A percentile compares a stretch with the other conserved stretches of the same genome.
Evolutionary conservation across 2,113 vertebrate genomes (phyloP).

Genomic region (Ifrita kowaldi): DNA sequence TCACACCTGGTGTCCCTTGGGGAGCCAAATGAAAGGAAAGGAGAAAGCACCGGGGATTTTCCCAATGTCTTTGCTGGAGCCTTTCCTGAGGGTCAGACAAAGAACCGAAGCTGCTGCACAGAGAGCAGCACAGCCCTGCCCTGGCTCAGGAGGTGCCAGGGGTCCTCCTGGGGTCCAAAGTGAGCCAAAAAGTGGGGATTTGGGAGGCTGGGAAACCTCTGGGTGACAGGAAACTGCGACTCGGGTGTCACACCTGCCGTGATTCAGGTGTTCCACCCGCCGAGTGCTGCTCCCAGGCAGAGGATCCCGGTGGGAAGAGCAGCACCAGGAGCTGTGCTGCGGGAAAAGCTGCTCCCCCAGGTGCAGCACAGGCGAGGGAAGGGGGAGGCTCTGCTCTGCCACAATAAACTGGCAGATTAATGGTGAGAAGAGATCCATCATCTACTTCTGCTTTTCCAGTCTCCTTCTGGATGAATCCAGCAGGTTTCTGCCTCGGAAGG

Average conservation of each 20-base stretch:
- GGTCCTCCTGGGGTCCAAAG: not conserved
- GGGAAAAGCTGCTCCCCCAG: not conserved
- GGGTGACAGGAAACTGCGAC: not conserved
- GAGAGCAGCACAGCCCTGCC: not conserved
- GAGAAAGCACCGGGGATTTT: not conserved
- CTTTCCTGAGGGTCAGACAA: not conserved
- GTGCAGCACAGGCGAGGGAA: too few species aligned
- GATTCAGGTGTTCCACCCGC: not conserved
- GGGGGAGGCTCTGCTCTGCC: not conserved
- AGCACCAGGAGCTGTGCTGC: not conserved
- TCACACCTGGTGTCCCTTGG: rapidly evolving
- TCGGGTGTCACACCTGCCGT: not conserved
- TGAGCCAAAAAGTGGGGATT: rapidly evolving
- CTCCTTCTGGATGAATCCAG: not conserved
- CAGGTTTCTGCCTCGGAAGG: not conserved
- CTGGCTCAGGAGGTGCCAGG: not conserved
- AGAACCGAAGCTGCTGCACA: not conserved
- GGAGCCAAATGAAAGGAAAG: not conserved
- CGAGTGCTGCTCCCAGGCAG: rapidly evolving
- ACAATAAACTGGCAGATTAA: not conserved
- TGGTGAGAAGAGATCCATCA: not conserved
- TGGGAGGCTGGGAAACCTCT: not conserved
- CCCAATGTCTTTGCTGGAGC: not conserved
- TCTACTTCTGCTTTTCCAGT: not conserved
- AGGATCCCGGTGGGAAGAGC: rapidly evolving